A percentile compares a stretch with the other conserved stretches of the same genome.
Conservation (phyloP, 2,113 vertebrate species). For the Turdus rufiventris region DNA sequence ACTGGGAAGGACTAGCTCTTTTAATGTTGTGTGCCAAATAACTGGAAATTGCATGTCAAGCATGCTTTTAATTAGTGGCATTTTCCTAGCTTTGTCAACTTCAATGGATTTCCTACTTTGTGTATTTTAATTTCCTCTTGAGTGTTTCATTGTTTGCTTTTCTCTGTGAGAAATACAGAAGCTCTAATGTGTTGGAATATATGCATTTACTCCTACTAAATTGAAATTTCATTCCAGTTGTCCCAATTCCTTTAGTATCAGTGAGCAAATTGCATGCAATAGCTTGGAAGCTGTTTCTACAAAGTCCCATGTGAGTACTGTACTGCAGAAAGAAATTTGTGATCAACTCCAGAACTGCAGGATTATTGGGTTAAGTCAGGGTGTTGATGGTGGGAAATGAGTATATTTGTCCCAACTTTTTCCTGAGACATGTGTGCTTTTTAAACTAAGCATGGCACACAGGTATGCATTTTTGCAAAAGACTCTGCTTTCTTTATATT, state of each 20-base stretch:
- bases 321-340: background rate
- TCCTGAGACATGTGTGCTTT: background rate
- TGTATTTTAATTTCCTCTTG: background rate
- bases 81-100: background rate
- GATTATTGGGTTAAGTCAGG: background rate
- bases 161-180: background rate
- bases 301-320: background rate
- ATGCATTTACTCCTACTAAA: background rate
- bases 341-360: background rate
- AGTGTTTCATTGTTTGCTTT: background rate
- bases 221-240: background rate
- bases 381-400: background rate
- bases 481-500: background rate
- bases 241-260: background rate
- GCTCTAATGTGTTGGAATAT: background rate
- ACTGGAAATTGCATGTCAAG: background rate
- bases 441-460: background rate
- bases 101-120: background rate
- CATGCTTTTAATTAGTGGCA: background rate
- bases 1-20: background rate
- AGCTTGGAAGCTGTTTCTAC: background rate
- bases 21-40: background rate
- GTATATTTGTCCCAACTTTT: background rate
- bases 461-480: background rate
- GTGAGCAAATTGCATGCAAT: background rate